A percentile compares a stretch with the other conserved stretches of the same genome.
These are phyloP conservation scores for Griposia aprilina DNA, from an alignment of 2,888 invertebrate species.

Conservation along the genomic window DNA sequence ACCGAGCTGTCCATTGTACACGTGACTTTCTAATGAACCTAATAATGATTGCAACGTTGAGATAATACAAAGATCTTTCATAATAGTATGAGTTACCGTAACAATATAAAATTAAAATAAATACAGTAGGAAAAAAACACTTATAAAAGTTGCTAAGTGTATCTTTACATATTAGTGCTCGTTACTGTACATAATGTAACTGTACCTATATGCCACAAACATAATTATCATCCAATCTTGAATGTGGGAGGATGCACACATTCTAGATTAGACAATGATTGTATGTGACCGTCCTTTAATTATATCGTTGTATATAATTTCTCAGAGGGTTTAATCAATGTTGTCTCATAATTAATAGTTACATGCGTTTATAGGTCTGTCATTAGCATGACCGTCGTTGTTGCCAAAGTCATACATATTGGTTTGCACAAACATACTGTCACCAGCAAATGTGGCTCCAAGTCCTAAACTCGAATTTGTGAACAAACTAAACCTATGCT, in stretches of 20 bases:
- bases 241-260: background rate
- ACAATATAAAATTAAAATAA: background rate
- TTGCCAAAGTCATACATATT: background rate
- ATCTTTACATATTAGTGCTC: background rate
- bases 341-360: background rate
- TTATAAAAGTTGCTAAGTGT: background rate
- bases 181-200: background rate
- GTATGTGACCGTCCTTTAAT: background rate
- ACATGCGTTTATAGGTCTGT: background rate
- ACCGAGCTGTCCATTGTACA: background rate
- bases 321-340: background rate
- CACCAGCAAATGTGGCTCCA: background rate
- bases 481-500: background rate
- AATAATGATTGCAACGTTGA: background rate
- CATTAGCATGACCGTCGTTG: background rate
- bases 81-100: background rate
- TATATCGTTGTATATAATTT: background rate
- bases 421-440: background rate
- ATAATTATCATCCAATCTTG: background rate
- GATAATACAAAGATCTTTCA: background rate
- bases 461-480: background rate
- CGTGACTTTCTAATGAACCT: background rate
- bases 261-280: background rate
- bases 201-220: too few relatives aligned
- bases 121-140: background rate